Evolutionary conservation across 2,797 vertebrate genomes (phyloP).

Genomic region (Epinephelus coioides): DNA sequence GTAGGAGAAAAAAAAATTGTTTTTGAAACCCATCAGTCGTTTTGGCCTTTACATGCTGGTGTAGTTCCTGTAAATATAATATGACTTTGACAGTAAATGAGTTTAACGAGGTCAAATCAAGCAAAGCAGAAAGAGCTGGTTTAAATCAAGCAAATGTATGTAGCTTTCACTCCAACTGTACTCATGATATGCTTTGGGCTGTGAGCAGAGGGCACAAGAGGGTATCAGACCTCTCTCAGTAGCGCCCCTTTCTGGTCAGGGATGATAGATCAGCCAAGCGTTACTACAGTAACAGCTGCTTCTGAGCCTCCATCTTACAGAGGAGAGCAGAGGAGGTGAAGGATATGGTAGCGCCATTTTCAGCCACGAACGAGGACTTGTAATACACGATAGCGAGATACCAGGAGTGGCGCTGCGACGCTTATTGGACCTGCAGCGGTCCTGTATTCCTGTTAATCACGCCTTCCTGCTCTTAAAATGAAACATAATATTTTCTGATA

Average conservation of each 20-base stretch:
- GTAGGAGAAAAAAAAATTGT: slow-evolving; percentile 34
- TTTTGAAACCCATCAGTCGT: slow-evolving; percentile 50
- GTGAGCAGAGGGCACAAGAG: slow-evolving; percentile 46
- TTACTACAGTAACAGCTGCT: slow-evolving; percentile 82
- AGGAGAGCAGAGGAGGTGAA: slow-evolving; percentile 56
- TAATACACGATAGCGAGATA: slow-evolving; percentile 21
- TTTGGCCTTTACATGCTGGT: slow-evolving; percentile 44
- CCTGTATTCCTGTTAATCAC: slow-evolving; percentile 4
- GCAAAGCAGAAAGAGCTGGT: slow-evolving; percentile 47
- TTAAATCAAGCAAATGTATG: slow-evolving; percentile 50
- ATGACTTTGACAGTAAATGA: slow-evolving; percentile 64
- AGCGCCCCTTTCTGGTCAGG: slow-evolving; percentile 81
- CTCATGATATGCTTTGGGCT: slow-evolving; percentile 25
- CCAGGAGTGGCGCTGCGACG: slow-evolving; percentile 1
- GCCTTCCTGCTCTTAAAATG: slow-evolving; percentile 26
- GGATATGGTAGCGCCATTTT: slow-evolving; percentile 79
- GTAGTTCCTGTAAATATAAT: slow-evolving; percentile 60
- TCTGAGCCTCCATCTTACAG: slow-evolving; percentile 82
- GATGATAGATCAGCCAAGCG: slow-evolving; percentile 65
- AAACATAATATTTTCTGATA: slow-evolving; percentile 11
- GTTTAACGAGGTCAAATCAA: slow-evolving; percentile 67
- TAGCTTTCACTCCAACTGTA: slow-evolving; percentile 30
- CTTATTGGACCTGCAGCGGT: slow-evolving; percentile 23
- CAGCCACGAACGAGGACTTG: slow-evolving; percentile 49
- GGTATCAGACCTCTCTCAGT: slow-evolving; percentile 70